Percentiles rank a stretch among this genome's conserved stretches.
Evolutionary conservation across 2,888 invertebrate species (phyloP).

Genomic region (Cybosia mesomella): DNA sequence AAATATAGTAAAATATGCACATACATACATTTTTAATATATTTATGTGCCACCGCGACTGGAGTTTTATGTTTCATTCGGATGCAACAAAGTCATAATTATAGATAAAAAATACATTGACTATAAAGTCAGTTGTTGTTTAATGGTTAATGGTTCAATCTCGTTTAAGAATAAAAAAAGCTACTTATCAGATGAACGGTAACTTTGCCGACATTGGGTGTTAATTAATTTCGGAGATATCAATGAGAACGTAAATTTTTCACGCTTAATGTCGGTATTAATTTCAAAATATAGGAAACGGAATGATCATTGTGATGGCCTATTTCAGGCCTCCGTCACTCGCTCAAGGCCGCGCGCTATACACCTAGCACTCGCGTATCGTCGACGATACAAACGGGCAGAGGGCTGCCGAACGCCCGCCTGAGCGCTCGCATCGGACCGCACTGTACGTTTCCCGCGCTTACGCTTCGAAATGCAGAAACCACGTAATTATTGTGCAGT

Average conservation of each 20-base stretch:
- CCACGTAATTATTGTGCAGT: too few species aligned
- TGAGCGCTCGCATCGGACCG: too few species aligned
- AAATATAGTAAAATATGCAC: constrained; percentile 45
- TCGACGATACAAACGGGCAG: too few species aligned
- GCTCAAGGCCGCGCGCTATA: too few species aligned
- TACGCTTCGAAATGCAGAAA: too few species aligned
- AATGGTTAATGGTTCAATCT: not conserved
- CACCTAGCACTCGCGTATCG: too few species aligned
- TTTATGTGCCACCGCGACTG: constrained; percentile 27
- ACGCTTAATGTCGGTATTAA: not conserved
- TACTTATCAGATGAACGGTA: not conserved
- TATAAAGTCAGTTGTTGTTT: not conserved
- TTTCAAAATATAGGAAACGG: not conserved
- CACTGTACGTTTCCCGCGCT: too few species aligned
- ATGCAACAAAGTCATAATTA: constrained; percentile 5
- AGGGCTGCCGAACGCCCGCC: too few species aligned
- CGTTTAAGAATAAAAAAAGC: not conserved
- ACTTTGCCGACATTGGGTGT: not conserved
- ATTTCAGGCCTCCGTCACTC: too few species aligned
- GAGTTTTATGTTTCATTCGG: not conserved
- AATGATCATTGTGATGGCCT: too few species aligned
- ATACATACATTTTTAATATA: constrained; percentile 45
- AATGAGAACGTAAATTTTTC: not conserved
- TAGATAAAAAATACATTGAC: not conserved
- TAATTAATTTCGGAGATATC: constrained; percentile 3